Percentiles rank a stretch among this genome's conserved stretches.
These are phyloP conservation scores for Wasmannia auropunctata DNA, from an alignment of 1,140 invertebrate genomes.

Conservation along the genomic window DNA sequence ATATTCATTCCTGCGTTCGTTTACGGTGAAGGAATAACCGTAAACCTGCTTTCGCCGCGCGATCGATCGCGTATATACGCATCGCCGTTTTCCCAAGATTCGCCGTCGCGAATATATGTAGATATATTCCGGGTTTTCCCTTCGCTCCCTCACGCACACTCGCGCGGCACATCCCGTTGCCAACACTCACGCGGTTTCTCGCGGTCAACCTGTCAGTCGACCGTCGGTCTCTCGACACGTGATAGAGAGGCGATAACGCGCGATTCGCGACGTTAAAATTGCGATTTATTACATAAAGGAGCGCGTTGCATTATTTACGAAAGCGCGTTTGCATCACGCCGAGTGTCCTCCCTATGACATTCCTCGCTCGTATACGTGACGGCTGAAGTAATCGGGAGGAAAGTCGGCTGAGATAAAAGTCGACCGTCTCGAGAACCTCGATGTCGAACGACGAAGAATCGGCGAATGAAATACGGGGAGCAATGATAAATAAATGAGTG, in stretches of 20 bases:
- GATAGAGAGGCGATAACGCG: not conserved
- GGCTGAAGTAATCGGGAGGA: conserved; percentile 23
- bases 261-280: not conserved
- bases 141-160: not conserved
- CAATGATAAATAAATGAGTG: not conserved
- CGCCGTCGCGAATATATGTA: not conserved
- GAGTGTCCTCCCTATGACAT: not conserved
- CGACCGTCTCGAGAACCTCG: conserved; percentile 1
- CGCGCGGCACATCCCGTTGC: not conserved
- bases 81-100: not conserved
- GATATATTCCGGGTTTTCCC: conserved; percentile 13
- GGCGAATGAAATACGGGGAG: not conserved
- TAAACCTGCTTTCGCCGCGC: conserved; percentile 26
- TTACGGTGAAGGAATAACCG: not conserved
- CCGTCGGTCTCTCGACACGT: not conserved
- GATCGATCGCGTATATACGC: not conserved
- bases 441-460: conserved; percentile 5
- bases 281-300: conserved; percentile 11
- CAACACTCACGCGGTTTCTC: not conserved
- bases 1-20: not conserved
- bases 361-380: not conserved
- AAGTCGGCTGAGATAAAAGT: conserved; percentile 55
- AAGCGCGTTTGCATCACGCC: not conserved
- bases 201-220: not conserved
- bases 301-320: too few relatives aligned